phyloP scores from a whole-genome alignment of 2,888 invertebrate species.

The Trachelus stipa region DNA sequence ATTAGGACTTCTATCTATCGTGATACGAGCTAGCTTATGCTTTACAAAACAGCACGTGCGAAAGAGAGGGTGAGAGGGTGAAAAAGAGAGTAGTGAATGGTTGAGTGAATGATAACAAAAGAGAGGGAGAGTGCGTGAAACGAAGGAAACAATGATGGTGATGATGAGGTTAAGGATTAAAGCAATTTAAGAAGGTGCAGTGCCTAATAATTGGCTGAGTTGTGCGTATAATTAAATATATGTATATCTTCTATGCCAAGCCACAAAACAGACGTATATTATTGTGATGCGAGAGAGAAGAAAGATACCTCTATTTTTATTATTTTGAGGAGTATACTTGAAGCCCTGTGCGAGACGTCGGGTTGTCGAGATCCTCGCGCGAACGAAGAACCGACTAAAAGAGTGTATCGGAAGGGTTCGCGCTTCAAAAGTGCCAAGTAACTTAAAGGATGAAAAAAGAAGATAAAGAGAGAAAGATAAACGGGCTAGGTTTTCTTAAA shows the following conservation, averaged over 20 bases:
- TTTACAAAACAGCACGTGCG: not conserved
- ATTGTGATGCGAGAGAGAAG: slow-evolving; percentile 34
- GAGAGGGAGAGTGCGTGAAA: slow-evolving; percentile 18
- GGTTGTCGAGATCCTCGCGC: not conserved
- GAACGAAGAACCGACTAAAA: not conserved
- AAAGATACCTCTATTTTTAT: slow-evolving; percentile 30
- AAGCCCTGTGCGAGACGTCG: not conserved
- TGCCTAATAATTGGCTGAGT: slow-evolving; percentile 45
- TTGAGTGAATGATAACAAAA: slow-evolving; percentile 8
- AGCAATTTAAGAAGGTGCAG: slow-evolving; percentile 45
- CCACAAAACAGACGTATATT: not conserved
- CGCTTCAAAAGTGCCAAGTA: not conserved
- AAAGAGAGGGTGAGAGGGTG: not conserved
- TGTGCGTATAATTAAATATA: slow-evolving; percentile 29
- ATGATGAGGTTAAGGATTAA: slow-evolving; percentile 34
- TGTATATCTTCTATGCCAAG: slow-evolving; percentile 35
- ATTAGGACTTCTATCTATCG: not conserved
- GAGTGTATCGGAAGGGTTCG: not conserved
- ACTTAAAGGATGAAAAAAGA: slow-evolving; percentile 24
- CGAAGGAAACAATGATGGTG: not conserved
- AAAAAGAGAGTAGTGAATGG: not conserved
- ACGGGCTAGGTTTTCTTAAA: slow-evolving; percentile 19
- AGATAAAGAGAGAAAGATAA: slow-evolving; percentile 32
- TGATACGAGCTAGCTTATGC: not conserved
- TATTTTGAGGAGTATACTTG: slow-evolving; percentile 25